Conservation (phyloP, 2,888 invertebrate species). For the Ecliptopera silaceata region DNA sequence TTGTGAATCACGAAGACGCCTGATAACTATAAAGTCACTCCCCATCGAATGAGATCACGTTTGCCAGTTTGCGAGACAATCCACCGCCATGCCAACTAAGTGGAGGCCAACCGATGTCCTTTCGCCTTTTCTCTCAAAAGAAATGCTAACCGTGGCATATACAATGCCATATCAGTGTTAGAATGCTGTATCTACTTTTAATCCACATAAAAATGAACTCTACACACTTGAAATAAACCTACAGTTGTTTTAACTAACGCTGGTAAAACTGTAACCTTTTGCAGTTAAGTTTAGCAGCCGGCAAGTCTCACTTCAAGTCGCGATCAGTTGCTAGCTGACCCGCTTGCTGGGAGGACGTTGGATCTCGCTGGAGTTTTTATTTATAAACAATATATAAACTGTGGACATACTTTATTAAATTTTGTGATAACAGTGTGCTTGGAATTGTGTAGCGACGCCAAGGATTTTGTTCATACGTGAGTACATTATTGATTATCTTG, state of each 20-base stretch:
- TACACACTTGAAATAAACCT: slow-evolving; percentile 17
- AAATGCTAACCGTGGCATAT: slow-evolving; percentile 75
- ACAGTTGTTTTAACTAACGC: slow-evolving; percentile 22
- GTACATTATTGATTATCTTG: slow-evolving; percentile 43
- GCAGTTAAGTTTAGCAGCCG: slow-evolving; percentile 42
- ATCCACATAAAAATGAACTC: slow-evolving; percentile 32
- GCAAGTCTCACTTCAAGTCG: slow-evolving; percentile 58
- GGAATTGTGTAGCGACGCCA: slow-evolving; percentile 43
- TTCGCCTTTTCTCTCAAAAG: slow-evolving; percentile 77
- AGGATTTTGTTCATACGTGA: slow-evolving; percentile 48
- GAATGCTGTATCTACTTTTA: slow-evolving; percentile 45
- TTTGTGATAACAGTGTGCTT: slow-evolving; percentile 47
- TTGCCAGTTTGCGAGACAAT: slow-evolving; percentile 31
- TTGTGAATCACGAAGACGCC: too few species aligned
- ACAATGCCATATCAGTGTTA: slow-evolving; percentile 56
- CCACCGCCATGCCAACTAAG: slow-evolving; percentile 37
- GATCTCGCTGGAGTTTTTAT: slow-evolving; percentile 15
- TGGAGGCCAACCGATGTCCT: slow-evolving; percentile 60
- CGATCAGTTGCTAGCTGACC: slow-evolving; percentile 55
- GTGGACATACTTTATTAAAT: slow-evolving; percentile 45
- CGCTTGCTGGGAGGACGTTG: slow-evolving; percentile 46
- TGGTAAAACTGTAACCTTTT: slow-evolving; percentile 44
- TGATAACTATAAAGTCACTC: background rate
- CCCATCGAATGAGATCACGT: slow-evolving; percentile 22
- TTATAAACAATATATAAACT: slow-evolving; percentile 27